Evolutionary conservation across 2,113 vertebrate species (phyloP), one percentile per base, ranked within the genome.

Genomic region (Neotoma lepida): DNA sequence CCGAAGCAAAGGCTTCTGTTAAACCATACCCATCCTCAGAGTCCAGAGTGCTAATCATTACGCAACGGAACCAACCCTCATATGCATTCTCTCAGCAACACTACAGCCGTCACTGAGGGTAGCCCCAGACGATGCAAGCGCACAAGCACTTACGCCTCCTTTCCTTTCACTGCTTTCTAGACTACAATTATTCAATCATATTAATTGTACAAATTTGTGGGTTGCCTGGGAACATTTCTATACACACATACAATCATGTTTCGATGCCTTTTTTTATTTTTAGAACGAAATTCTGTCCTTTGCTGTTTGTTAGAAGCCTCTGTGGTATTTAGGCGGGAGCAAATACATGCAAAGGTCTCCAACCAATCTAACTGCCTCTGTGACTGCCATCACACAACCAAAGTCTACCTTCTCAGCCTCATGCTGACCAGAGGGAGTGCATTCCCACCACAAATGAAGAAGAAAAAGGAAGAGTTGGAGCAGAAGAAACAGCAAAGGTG

Each of bases 181-280:
- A 68, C 66, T 18, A 73, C 66, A 88, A 88, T 88, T 71, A 88
- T 73, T 73, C 86, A 88, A 73, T 88, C 49, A 88, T 71, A 73
- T 88, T 88, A 88, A 71, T 41, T 88, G 66, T 33, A 20, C n/a
- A 71, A 56, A 56, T 54, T 17, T 41, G 49, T 54, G 49, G 46
- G n/a, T 56, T 88, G 56, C 15, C 1, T 15, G 14, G 66, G 54
- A 49, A 71, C 86, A 56, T 56, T 71, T 71, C 46, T 70, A 86
- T 51, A 28, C n/a, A 6, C 26, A 20, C n/a, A 77, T 24, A 49
- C 22, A 20, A 6, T 35, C 39, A 1, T 63, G 54, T 30, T 41
- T 35, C 33, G 5, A 35, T 33, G 51, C 66, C 18, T 24, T 46
- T 89, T 44, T 35, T 56, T 24, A n/a, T n/a, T 78, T 68, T 86